phyloP scores from a whole-genome alignment of 2,888 invertebrate genomes.

The Microplitis deprimator region DNA sequence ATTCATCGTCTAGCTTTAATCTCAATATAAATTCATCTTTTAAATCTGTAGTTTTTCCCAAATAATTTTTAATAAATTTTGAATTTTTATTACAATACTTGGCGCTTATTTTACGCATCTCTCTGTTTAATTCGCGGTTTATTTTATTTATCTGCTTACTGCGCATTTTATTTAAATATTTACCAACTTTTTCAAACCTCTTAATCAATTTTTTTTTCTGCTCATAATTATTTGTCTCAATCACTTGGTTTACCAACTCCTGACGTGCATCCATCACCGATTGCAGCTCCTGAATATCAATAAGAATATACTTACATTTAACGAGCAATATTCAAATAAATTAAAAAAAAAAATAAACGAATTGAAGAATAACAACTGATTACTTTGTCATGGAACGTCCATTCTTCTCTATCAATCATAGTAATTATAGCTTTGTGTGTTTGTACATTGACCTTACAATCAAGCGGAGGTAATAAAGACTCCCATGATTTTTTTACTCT shows the following conservation, averaged over 20 bases:
- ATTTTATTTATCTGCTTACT: constrained; percentile 76
- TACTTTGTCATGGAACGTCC: constrained; percentile 86
- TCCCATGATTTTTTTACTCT: constrained; percentile 79
- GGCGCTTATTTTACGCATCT: constrained; percentile 72
- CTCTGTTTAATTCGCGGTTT: constrained; percentile 70
- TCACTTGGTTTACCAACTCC: constrained; percentile 79
- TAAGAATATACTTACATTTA: constrained; percentile 34
- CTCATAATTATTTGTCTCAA: constrained; percentile 62
- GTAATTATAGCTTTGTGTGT: constrained; percentile 78
- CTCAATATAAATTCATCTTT: constrained; percentile 32
- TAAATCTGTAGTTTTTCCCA: constrained; percentile 2
- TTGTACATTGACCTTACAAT: constrained; percentile 75
- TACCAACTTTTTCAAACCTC: constrained; percentile 70
- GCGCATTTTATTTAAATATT: constrained; percentile 73
- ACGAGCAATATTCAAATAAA: constrained; percentile 25
- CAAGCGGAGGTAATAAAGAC: constrained; percentile 74
- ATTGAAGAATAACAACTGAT: constrained; percentile 33
- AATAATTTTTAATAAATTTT: background rate
- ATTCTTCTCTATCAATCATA: constrained; percentile 87
- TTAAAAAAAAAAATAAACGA: background rate
- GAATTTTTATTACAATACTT: constrained; percentile 64
- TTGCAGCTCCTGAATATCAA: constrained; percentile 77
- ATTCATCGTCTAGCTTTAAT: constrained; percentile 17
- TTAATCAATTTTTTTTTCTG: constrained; percentile 35
- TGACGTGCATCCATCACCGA: constrained; percentile 80